phyloP scores from a whole-genome alignment of 2,888 invertebrate species.

The Thyatira batis region DNA sequence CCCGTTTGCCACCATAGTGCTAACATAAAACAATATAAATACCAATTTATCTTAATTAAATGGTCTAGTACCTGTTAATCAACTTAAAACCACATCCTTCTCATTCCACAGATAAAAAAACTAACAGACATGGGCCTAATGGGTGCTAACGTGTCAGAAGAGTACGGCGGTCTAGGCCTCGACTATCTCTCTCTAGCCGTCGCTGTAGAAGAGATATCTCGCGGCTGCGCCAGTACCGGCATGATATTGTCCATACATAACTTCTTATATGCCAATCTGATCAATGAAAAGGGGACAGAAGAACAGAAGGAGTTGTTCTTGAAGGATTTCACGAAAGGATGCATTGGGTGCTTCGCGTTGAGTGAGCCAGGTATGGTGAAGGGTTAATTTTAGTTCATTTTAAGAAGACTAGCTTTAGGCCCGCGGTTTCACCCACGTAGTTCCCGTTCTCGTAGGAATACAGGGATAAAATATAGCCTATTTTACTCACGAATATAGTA shows the following conservation, averaged over 20 bases:
- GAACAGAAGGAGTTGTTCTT: conserved; percentile 86
- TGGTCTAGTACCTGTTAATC: too few species aligned
- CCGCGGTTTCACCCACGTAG: too few species aligned
- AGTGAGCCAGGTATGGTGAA: conserved; percentile 90
- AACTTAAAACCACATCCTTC: too few species aligned
- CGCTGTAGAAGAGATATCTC: conserved; percentile 89
- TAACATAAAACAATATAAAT: too few species aligned
- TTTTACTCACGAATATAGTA: too few species aligned
- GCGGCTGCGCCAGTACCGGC: conserved; percentile 90
- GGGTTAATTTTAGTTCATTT: too few species aligned
- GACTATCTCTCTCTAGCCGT: conserved; percentile 87
- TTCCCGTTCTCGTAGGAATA: too few species aligned
- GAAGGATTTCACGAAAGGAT: conserved; percentile 82
- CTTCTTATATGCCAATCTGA: conserved; percentile 87
- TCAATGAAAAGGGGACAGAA: conserved; percentile 85
- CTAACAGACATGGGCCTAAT: conserved; percentile 87
- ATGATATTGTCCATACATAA: conserved; percentile 90
- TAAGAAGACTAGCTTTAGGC: too few species aligned
- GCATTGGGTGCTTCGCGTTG: conserved; percentile 90
- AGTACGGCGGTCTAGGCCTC: conserved; percentile 86
- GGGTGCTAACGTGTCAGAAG: conserved; percentile 84
- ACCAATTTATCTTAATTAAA: too few species aligned
- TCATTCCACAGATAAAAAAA: conserved; percentile 82
- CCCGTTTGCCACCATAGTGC: too few species aligned
- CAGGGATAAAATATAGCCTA: too few species aligned